Evolutionary conservation across 2,797 vertebrate genomes (phyloP).

Genomic region (Phalloptychus januarius): DNA sequence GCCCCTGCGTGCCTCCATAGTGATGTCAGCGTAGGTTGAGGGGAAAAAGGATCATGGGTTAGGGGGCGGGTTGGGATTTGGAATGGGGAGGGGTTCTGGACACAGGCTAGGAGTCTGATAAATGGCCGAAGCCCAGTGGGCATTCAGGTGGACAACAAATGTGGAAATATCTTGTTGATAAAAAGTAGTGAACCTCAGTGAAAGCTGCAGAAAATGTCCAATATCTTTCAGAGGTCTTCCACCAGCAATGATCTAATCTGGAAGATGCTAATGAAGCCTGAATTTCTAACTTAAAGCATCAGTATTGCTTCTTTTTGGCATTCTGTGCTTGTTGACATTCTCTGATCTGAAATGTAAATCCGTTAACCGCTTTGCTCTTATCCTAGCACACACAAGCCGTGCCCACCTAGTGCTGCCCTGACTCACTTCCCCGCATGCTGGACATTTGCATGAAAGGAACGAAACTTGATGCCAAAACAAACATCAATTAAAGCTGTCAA

Average conservation of each 20-base stretch:
- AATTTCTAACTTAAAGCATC: slow-evolving; percentile 53
- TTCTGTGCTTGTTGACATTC: slow-evolving; percentile 59
- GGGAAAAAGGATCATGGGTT: slow-evolving; percentile 54
- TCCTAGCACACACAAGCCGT: slow-evolving; percentile 69
- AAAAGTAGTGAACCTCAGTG: background rate
- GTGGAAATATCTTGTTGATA: background rate
- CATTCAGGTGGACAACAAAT: slow-evolving; percentile 62
- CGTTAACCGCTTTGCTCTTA: slow-evolving; percentile 79
- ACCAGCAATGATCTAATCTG: slow-evolving; percentile 56
- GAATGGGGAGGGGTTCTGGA: slow-evolving; percentile 22
- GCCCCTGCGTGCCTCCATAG: slow-evolving; percentile 76
- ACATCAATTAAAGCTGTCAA: slow-evolving; percentile 89
- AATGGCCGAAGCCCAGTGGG: slow-evolving; percentile 30
- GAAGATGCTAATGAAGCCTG: slow-evolving; percentile 38
- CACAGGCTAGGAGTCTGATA: slow-evolving; percentile 56
- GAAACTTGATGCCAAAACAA: slow-evolving; percentile 85
- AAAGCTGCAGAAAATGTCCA: slow-evolving; percentile 29
- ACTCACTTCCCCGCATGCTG: slow-evolving; percentile 82
- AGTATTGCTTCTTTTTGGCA: slow-evolving; percentile 60
- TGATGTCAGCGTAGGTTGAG: slow-evolving; percentile 79
- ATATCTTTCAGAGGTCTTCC: slow-evolving; percentile 44
- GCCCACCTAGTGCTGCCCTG: slow-evolving; percentile 80
- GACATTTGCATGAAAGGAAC: slow-evolving; percentile 86
- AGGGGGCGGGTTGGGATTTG: slow-evolving; percentile 18
- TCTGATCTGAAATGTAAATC: slow-evolving; percentile 81